Evolutionary conservation across 1,140 invertebrate genomes (phyloP).

Genomic region (Tetramorium simillimum): DNA sequence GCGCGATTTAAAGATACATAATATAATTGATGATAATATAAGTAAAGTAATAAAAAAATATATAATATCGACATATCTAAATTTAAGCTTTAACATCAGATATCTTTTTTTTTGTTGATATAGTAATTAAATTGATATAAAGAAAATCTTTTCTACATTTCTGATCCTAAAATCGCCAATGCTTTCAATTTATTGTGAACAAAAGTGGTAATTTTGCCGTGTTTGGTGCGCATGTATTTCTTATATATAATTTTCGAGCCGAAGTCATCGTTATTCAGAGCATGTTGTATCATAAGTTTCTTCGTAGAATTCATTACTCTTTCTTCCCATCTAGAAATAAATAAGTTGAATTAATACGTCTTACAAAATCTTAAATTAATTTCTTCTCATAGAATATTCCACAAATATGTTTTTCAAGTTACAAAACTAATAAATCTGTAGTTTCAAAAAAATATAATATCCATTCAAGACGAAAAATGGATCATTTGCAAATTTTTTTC

Average conservation of each 20-base stretch:
- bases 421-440: neutral
- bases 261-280: neutral
- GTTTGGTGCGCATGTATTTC: conserved; percentile 69
- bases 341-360: neutral
- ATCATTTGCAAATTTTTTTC: neutral
- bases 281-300: conserved; percentile 41
- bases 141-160: neutral
- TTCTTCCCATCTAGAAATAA: conserved; percentile 35
- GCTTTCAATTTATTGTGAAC: conserved; percentile 41
- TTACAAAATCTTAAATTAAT: neutral
- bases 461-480: neutral
- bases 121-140: no score
- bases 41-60: neutral
- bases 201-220: conserved; percentile 57
- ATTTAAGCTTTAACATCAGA: no score
- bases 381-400: neutral
- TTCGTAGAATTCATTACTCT: neutral
- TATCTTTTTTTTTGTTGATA: no score
- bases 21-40: no score
- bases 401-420: neutral
- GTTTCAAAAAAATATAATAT: neutral
- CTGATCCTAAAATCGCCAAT: neutral
- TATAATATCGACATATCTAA: neutral
- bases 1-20: neutral
- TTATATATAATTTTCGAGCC: conserved; percentile 63